phyloP scores from a whole-genome alignment of 2,113 vertebrate species.

The Pelecanoides urinatrix region DNA sequence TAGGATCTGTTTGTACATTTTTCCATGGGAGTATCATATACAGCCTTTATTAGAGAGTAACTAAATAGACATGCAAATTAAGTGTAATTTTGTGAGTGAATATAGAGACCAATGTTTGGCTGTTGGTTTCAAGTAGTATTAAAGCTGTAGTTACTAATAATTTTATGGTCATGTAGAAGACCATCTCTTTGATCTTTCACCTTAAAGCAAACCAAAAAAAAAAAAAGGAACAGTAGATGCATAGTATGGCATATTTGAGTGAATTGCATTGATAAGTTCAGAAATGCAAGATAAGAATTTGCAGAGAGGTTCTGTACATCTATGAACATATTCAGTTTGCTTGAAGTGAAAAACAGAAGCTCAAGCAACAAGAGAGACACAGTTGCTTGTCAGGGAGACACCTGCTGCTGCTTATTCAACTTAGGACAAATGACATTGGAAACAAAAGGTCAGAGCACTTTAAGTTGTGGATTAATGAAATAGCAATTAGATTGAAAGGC shows the following conservation, averaged over 20 bases:
- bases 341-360: not conserved
- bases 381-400: not conserved
- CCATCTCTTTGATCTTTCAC: not conserved
- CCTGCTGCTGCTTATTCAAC: not conserved
- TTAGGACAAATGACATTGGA: slow-evolving; percentile 2
- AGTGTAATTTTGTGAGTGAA: not conserved
- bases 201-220: not conserved
- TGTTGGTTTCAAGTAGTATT: not conserved
- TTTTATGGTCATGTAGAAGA: not conserved
- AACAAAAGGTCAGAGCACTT: slow-evolving; percentile 30
- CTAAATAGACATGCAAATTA: not conserved
- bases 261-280: not conserved
- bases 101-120: not conserved
- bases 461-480: not conserved
- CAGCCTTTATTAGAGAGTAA: not conserved
- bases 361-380: not conserved
- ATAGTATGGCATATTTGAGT: not conserved
- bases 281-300: not conserved
- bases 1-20: not conserved
- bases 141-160: not conserved
- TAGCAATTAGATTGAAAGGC: not conserved
- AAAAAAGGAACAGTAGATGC: not conserved
- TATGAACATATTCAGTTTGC: not conserved
- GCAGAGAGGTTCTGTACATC: not conserved
- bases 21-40: not conserved